These are phyloP conservation scores for Smittia sp. DNA, from an alignment of 2,888 invertebrate genomes.

Conservation along the genomic window DNA sequence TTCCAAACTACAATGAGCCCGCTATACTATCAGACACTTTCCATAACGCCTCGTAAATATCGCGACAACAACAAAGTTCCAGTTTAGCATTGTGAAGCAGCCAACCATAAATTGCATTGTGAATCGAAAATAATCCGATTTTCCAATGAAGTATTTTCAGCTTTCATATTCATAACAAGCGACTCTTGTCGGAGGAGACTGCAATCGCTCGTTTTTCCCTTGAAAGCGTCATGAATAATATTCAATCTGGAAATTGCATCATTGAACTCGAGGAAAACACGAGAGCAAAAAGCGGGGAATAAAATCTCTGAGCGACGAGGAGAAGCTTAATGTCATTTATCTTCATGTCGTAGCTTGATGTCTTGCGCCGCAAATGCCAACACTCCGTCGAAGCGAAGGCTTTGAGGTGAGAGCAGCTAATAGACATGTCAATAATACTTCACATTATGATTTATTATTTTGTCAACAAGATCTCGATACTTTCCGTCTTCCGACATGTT, in stretches of 20 bases:
- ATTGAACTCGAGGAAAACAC: neutral
- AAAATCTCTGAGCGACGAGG: neutral
- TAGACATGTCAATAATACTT: constrained; percentile 5
- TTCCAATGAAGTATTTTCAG: too few species aligned
- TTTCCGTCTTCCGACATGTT: neutral
- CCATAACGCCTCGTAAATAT: too few species aligned
- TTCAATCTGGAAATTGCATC: neutral
- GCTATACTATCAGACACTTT: too few species aligned
- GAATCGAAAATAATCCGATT: too few species aligned
- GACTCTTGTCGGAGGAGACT: too few species aligned
- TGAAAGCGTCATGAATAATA: neutral
- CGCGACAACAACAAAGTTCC: too few species aligned
- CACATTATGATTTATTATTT: neutral
- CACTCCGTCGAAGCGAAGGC: neutral
- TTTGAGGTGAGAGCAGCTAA: neutral
- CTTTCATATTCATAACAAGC: too few species aligned
- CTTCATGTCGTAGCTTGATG: too few species aligned
- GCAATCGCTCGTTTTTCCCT: too few species aligned
- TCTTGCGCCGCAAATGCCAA: neutral
- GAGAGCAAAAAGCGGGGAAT: neutral
- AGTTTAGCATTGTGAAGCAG: too few species aligned
- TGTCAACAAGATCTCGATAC: neutral
- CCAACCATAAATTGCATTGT: too few species aligned
- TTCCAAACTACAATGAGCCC: too few species aligned
- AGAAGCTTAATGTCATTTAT: neutral